Percentiles rank a stretch among this genome's conserved stretches.
Conservation (phyloP, 2,113 vertebrate species). For the Lepisosteus oculatus region DNA sequence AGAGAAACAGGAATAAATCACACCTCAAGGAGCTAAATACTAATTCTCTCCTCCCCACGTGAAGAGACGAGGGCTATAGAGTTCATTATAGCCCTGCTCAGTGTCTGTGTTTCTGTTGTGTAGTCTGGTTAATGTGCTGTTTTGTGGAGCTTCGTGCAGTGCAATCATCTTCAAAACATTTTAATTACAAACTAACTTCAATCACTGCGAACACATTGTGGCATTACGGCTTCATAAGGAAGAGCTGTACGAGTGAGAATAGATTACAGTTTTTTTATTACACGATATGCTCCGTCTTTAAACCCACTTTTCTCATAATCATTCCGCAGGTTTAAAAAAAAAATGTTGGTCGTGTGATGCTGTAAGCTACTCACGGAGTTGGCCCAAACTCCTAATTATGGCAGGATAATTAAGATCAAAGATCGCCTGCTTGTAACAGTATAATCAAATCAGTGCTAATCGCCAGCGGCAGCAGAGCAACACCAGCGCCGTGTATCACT, state of each 20-base stretch:
- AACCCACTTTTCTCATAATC: not conserved
- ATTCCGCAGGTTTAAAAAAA: not conserved
- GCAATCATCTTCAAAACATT: too few species aligned
- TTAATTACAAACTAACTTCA: too few species aligned
- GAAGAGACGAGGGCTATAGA: not conserved
- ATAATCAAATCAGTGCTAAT: slow-evolving; percentile 1
- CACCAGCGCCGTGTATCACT: too few species aligned
- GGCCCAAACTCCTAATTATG: slow-evolving; percentile 13
- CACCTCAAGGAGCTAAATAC: too few species aligned
- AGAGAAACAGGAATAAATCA: too few species aligned
- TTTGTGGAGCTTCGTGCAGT: too few species aligned
- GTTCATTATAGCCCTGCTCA: not conserved
- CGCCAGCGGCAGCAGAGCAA: too few species aligned
- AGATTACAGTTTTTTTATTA: not conserved
- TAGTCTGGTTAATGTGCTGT: too few species aligned
- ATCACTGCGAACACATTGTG: too few species aligned
- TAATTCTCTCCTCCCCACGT: too few species aligned
- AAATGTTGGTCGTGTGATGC: not conserved
- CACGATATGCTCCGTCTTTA: slow-evolving; percentile 7
- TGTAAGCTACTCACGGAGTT: slow-evolving; percentile 11
- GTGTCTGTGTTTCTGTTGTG: not conserved
- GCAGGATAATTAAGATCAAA: slow-evolving; percentile 17
- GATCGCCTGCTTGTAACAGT: not conserved
- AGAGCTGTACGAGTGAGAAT: too few species aligned
- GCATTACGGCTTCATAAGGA: too few species aligned